Evolutionary conservation across 2,888 invertebrate genomes (phyloP).

Genomic region (Pseudanteris insignis): DNA sequence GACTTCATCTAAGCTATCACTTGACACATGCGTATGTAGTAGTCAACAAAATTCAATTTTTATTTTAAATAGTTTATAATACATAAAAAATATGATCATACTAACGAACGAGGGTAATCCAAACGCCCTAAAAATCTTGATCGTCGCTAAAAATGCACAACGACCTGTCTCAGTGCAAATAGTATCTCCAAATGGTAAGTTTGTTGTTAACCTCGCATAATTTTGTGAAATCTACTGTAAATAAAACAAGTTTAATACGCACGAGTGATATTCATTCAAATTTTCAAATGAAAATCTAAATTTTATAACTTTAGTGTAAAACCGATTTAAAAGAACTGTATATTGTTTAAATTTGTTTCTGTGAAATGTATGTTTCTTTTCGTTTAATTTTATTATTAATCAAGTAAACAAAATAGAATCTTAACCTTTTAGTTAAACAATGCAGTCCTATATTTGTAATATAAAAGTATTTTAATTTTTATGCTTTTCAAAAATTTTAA

Average conservation of each 20-base stretch:
- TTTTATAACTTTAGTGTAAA: not conserved
- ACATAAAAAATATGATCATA: conserved; percentile 72
- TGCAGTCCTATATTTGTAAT: too few relatives aligned
- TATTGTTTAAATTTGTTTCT: too few relatives aligned
- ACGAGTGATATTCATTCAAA: too few relatives aligned
- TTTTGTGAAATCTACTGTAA: too few relatives aligned
- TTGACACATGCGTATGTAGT: conserved; percentile 46
- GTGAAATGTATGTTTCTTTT: too few relatives aligned
- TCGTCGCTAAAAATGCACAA: conserved; percentile 73
- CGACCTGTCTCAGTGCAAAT: conserved; percentile 71
- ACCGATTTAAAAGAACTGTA: too few relatives aligned
- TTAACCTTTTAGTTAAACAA: too few relatives aligned
- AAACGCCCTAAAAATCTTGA: conserved; percentile 76
- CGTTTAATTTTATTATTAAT: too few relatives aligned
- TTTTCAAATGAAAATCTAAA: not conserved
- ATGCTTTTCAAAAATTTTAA: too few relatives aligned
- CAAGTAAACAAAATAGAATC: too few relatives aligned
- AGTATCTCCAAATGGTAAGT: conserved; percentile 72
- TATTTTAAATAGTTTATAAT: conserved; percentile 60
- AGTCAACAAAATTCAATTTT: conserved; percentile 52
- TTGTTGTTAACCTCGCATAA: conserved; percentile 14
- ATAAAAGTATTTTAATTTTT: too few relatives aligned
- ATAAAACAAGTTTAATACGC: too few relatives aligned
- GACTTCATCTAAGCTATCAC: not conserved
- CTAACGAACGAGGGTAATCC: conserved; percentile 82